phyloP scores from a whole-genome alignment of 2,113 vertebrate species.

The Rana temporaria region DNA sequence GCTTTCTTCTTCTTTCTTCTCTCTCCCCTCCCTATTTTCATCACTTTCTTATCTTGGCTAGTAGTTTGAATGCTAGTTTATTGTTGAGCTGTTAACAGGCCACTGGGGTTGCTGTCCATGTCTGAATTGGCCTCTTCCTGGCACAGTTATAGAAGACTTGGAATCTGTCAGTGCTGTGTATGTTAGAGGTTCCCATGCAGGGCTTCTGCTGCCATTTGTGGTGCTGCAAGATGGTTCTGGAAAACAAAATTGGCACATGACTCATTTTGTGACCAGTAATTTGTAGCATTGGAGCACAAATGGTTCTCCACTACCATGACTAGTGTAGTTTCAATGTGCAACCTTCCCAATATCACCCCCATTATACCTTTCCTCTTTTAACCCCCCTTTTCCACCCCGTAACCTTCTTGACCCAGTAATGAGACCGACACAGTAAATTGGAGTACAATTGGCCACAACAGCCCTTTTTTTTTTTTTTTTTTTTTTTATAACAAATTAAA shows the following conservation, averaged over 20 bases:
- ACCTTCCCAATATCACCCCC: no score
- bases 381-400: no score
- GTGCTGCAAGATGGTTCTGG: neutral
- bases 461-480: no score
- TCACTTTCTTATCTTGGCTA: no score
- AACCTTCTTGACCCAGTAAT: no score
- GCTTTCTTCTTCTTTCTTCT: neutral
- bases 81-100: neutral
- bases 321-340: no score
- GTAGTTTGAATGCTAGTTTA: neutral
- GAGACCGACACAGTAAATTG: no score
- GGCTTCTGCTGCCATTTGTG: neutral
- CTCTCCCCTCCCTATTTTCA: neutral
- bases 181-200: neutral
- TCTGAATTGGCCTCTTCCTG: neutral
- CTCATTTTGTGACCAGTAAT: neutral
- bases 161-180: conserved; percentile 18
- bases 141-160: neutral
- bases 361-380: no score
- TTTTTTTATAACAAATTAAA: no score
- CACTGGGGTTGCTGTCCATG: conserved; percentile 3
- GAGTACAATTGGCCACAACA: no score
- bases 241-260: neutral
- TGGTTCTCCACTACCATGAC: no score
- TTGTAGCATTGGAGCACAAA: no score